Evolutionary conservation across 1,140 invertebrate species (phyloP).

Genomic region (Homarus americanus): DNA sequence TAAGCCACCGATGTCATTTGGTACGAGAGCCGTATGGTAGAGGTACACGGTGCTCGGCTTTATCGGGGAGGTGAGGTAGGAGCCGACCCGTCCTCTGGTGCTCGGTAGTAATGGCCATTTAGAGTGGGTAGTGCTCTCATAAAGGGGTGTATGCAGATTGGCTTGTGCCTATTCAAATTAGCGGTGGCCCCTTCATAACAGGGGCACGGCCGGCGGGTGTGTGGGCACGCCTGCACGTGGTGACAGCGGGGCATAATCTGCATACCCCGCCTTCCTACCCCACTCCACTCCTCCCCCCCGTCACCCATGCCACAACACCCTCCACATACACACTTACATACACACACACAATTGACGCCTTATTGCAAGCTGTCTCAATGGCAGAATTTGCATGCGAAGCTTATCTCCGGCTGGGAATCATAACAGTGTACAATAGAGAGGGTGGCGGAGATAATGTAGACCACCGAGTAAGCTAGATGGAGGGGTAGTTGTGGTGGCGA

Average conservation of each 20-base stretch:
- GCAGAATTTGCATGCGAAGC: background rate
- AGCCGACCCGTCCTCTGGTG: constrained; percentile 5
- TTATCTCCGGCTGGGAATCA: background rate
- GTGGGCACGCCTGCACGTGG: constrained; percentile 58
- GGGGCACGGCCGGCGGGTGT: constrained; percentile 16
- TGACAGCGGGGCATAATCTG: constrained; percentile 67
- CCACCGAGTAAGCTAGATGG: too few species aligned
- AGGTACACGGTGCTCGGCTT: background rate
- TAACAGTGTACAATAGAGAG: background rate
- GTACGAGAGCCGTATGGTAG: background rate
- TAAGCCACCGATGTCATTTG: constrained; percentile 23
- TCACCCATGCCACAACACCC: background rate
- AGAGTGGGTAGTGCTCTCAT: constrained; percentile 56
- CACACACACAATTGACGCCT: background rate
- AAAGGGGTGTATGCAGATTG: constrained; percentile 67
- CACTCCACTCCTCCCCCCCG: background rate
- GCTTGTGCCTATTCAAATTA: constrained; percentile 71
- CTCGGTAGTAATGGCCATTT: constrained; percentile 62
- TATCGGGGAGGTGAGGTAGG: background rate
- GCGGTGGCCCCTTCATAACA: constrained; percentile 69
- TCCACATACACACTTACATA: background rate
- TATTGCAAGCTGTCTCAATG: constrained; percentile 28
- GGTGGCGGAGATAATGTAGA: background rate
- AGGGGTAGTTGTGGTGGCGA: background rate
- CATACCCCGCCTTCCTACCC: constrained; percentile 27